Evolutionary conservation across 2,797 vertebrate species (phyloP), one percentile per base, ranked within the genome.

Genomic region (Sebastes nivosus): DNA sequence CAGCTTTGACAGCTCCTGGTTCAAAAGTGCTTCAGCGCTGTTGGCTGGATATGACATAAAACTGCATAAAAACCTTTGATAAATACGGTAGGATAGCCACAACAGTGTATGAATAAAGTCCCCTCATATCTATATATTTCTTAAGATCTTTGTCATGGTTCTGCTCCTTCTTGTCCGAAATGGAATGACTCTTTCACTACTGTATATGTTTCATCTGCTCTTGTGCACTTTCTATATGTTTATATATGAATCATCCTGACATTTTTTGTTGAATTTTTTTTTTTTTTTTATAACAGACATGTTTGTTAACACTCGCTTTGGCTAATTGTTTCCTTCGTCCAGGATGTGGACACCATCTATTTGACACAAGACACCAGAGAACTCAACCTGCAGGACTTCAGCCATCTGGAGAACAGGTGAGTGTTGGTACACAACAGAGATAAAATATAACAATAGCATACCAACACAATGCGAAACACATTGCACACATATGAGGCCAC

Each of bases 331-430:
- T 78, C 61, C 42, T 14, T 60, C 2, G 25, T 27, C 76, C 82
- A 99, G 98, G 98, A 99, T 77, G 98, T 99, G 22, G 98, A 99
- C 91, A 99, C 98, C 0, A 99, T 99, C 91, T 99, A 99, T 92
- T 94, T 99, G 93, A 99, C 97, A 2, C 98, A 99, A 95, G 98
- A 99, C 92, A 98, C 97, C 50, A 95, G 97, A 84, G 98, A 99
- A 67, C 81, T 99, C 84, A 99, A 98, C 93, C 95, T 99, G 68
- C 98, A 99, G 90, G 98, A 99, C 88, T 99, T 99, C 90, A 99
- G 97, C 93, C 98, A 99, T 86, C 96, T 99, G 80, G 98, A 99
- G 83, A 98, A 99, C 93, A 97, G 98, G 98, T 98, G 91, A 73
- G 52, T 74, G 27, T 32, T 25, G 1, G 11, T 2, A 38, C 4